Evolutionary conservation across 2,888 invertebrate genomes (phyloP), one percentile per base, ranked within the genome.

Genomic region (Leptinotarsa juncta): DNA sequence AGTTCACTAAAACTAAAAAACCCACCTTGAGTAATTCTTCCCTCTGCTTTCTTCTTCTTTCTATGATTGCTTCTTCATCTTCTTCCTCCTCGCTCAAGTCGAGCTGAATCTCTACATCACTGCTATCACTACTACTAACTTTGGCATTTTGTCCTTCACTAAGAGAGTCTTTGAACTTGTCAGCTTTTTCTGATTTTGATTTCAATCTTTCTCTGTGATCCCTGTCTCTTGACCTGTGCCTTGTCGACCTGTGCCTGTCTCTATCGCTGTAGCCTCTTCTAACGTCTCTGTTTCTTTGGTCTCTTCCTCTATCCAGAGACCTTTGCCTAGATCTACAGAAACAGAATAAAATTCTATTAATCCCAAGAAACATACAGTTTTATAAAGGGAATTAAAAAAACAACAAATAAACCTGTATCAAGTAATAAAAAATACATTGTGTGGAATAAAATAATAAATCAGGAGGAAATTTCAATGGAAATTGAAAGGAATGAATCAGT

Each of bases 21-120:
- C 78, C 83, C 89, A 95, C 96, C 91, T 95, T 95, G 73, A 97
- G 85, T 7, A 98, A 89, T 85, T 95, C 96, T 87, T 97, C 96
- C 57, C 98, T 90, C 84, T 96, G 94, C 84, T 95, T 94, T 77
- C 98, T 91, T 80, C 97, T 90, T 84, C 92, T 92, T 86, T 97
- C 96, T 85, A 98, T 98, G 81, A 97, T 96, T 81, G 94, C 94
- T 86, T 98, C 97, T 85, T 98, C 98, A 82, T 96, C 96, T 86
- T 97, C 97, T 79, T 96, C 96, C 76, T 97, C 96, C 76, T 94
- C 93, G 65, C 93, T 91, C 20, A 95, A 91, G 83, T 94, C 93
- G 71, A 96, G 93, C 82, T 95, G 93, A 73, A 94, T 90, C 84
- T 94, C 92, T 4, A 92, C 89, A 77, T 94, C 94, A 78, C 93